A percentile compares a stretch with the other conserved stretches of the same genome.
phyloP scores from a whole-genome alignment of 2,888 invertebrate genomes.

The Herminia tarsipennalis region DNA sequence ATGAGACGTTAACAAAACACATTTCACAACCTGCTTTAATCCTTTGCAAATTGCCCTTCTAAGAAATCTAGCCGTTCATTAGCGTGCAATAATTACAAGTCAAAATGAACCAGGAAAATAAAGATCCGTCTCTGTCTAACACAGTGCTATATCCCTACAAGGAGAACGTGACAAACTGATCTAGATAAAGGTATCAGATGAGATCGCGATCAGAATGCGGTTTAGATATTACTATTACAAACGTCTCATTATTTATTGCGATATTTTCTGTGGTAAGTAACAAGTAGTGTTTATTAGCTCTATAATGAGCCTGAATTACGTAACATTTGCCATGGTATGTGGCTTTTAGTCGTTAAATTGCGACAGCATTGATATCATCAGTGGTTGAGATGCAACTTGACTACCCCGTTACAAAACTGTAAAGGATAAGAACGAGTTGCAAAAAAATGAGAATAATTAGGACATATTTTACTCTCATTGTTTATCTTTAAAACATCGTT shows the following conservation, averaged over 20 bases:
- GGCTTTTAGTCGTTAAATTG: constrained; percentile 40
- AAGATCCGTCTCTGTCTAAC: constrained; percentile 56
- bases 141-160: constrained; percentile 38
- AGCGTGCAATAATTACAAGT: constrained; percentile 69
- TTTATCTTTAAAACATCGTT: too few relatives aligned
- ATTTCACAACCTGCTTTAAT: constrained; percentile 51
- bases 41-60: constrained; percentile 61
- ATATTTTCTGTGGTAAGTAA: constrained; percentile 54
- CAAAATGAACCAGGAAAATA: constrained; percentile 59
- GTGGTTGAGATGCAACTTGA: constrained; percentile 13
- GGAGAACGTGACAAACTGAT: constrained; percentile 68
- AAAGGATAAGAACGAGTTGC: too few relatives aligned
- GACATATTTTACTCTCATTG: too few relatives aligned
- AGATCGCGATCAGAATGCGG: constrained; percentile 71
- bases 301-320: constrained; percentile 42
- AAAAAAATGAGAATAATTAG: too few relatives aligned
- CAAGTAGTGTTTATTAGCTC: constrained; percentile 52
- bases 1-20: constrained; percentile 30
- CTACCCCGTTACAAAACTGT: constrained; percentile 11
- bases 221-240: constrained; percentile 71
- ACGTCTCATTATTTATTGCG: constrained; percentile 72
- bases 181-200: constrained; percentile 73
- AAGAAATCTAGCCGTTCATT: constrained; percentile 64
- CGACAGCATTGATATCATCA: constrained; percentile 35
- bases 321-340: constrained; percentile 32